These are phyloP conservation scores for Brachylomia viminalis DNA, from an alignment of 2,888 invertebrate genomes.

Conservation along the genomic window DNA sequence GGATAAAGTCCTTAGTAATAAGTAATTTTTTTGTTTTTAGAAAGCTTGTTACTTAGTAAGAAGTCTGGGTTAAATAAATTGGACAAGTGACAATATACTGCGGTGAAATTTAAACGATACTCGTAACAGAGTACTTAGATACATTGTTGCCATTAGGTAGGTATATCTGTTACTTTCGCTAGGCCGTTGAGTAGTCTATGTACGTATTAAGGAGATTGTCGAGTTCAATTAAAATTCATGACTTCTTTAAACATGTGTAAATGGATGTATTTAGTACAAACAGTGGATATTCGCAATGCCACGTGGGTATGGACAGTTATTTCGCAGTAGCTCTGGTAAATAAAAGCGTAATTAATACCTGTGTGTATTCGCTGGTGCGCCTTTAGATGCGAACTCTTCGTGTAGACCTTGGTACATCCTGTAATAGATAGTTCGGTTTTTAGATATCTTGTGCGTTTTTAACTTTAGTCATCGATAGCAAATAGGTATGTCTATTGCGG, in stretches of 20 bases:
- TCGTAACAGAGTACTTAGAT: conserved; percentile 50
- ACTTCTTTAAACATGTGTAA: conserved; percentile 26
- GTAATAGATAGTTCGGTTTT: conserved; percentile 74
- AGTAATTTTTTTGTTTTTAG: conserved; percentile 63
- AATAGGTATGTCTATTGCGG: conserved; percentile 13
- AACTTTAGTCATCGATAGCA: conserved; percentile 6
- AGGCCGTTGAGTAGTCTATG: conserved; percentile 52
- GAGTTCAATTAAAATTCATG: conserved; percentile 26
- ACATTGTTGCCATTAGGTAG: conserved; percentile 59
- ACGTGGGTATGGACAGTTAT: conserved; percentile 29
- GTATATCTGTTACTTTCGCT: conserved; percentile 65
- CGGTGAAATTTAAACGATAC: conserved; percentile 65
- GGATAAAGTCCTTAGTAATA: background rate
- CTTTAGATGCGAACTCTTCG: conserved; percentile 99
- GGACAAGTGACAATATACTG: conserved; percentile 70
- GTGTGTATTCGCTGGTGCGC: conserved; percentile 99
- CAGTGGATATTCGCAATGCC: conserved; percentile 63
- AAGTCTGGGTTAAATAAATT: conserved; percentile 72
- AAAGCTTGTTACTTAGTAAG: conserved; percentile 68
- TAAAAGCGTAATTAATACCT: conserved; percentile 91
- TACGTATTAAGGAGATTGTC: conserved; percentile 31
- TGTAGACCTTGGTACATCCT: conserved; percentile 99
- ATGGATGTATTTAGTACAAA: conserved; percentile 26
- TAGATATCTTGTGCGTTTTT: conserved; percentile 27
- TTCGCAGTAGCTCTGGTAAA: conserved; percentile 66